Evolutionary conservation across 2,888 invertebrate genomes (phyloP).

Genomic region (Strigamia transsilvanica): DNA sequence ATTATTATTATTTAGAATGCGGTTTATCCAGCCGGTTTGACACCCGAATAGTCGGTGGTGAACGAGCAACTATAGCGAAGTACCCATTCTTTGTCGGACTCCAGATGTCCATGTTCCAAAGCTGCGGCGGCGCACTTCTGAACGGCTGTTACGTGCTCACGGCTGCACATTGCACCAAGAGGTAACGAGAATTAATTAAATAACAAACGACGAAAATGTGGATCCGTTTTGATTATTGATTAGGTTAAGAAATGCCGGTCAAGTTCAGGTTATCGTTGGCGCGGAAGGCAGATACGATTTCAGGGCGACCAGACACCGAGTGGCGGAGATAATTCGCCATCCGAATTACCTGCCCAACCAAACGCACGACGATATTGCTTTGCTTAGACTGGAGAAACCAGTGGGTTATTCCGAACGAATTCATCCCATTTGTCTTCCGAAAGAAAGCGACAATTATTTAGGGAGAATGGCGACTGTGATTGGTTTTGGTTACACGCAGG

Average conservation of each 20-base stretch:
- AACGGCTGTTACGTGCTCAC: slow-evolving; percentile 17
- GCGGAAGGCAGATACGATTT: background rate
- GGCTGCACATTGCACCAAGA: background rate
- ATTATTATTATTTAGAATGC: background rate
- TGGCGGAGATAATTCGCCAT: background rate
- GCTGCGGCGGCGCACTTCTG: background rate
- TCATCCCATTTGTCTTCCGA: background rate
- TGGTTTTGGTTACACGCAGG: background rate
- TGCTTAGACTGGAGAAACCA: background rate
- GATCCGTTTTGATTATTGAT: background rate
- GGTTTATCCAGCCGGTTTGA: slow-evolving; percentile 1
- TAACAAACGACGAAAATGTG: background rate
- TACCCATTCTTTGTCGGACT: slow-evolving; percentile 16
- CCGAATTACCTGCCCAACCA: background rate
- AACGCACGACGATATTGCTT: background rate
- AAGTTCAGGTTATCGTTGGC: background rate
- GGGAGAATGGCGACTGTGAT: background rate
- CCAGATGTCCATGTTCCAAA: background rate
- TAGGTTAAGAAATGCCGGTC: background rate
- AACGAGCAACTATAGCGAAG: slow-evolving; percentile 9
- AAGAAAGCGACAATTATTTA: background rate
- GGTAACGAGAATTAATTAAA: background rate
- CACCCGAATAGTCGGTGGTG: slow-evolving; percentile 34
- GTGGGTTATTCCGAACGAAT: background rate
- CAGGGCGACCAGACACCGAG: background rate